Evolutionary conservation across 2,888 invertebrate species (phyloP).

Genomic region (Drosophila prostipennis): DNA sequence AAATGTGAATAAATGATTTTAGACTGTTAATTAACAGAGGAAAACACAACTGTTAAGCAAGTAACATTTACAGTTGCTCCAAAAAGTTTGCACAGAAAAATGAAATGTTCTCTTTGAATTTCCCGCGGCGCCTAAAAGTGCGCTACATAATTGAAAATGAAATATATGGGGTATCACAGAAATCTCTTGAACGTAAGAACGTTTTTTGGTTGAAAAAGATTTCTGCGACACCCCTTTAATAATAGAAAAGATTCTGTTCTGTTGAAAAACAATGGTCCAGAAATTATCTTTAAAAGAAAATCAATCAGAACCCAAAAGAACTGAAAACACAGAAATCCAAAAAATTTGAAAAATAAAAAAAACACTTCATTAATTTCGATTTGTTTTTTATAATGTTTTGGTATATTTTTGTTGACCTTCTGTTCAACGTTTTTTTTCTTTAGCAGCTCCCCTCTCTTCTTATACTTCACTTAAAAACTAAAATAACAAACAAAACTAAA

Average conservation of each 20-base stretch:
- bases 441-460: conserved; percentile 13
- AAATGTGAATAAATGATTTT: not conserved
- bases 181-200: too few relatives aligned
- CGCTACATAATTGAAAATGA: not conserved
- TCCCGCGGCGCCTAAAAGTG: not conserved
- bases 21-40: not conserved
- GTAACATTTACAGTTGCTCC: not conserved
- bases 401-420: conserved; percentile 48
- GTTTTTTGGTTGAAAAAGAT: too few relatives aligned
- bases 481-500: conserved; percentile 75
- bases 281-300: not conserved
- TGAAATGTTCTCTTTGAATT: rapidly evolving
- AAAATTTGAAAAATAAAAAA: conserved; percentile 41
- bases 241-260: not conserved
- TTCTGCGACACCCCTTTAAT: too few relatives aligned
- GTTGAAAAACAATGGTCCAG: too few relatives aligned
- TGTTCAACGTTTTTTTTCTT: conserved; percentile 27
- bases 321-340: not conserved
- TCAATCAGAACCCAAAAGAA: conserved; percentile 2
- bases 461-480: conserved; percentile 64
- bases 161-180: too few relatives aligned
- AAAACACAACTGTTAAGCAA: not conserved
- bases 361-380: conserved; percentile 37
- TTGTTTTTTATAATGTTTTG: conserved; percentile 50
- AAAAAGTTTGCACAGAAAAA: conserved; percentile 12